phyloP scores from a whole-genome alignment of 2,888 invertebrate species.

The Saturnia japonica region DNA sequence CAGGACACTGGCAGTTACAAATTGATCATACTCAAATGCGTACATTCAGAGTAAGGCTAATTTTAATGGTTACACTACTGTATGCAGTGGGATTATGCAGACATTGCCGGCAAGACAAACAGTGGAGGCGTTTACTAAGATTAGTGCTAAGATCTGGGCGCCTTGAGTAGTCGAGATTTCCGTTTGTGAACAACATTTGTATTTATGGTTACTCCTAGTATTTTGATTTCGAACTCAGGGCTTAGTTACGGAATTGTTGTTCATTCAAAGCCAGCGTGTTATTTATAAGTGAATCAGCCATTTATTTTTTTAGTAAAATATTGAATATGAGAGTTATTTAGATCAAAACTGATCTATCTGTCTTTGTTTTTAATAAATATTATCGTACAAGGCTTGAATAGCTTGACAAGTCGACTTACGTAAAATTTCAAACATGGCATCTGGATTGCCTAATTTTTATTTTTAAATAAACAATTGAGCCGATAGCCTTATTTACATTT shows the following conservation, averaged over 20 bases:
- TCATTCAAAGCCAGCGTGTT: not conserved
- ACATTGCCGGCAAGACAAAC: conserved; percentile 75
- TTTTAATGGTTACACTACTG: conserved; percentile 62
- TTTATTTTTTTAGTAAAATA: not conserved
- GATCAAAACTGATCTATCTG: too few species aligned
- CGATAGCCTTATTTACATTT: too few species aligned
- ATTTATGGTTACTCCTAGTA: conserved; percentile 40
- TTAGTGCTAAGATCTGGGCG: conserved; percentile 66
- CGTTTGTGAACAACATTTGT: conserved; percentile 60
- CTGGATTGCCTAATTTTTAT: too few species aligned
- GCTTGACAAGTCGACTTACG: too few species aligned
- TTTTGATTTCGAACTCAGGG: conserved; percentile 25
- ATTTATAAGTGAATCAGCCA: not conserved
- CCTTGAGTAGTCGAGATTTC: conserved; percentile 62
- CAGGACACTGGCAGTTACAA: conserved; percentile 64
- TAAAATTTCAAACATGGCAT: too few species aligned
- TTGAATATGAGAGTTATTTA: not conserved
- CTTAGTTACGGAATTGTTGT: conserved; percentile 22
- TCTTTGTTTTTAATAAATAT: too few species aligned
- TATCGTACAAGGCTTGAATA: too few species aligned
- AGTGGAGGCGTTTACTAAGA: conserved; percentile 67
- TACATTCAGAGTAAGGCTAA: conserved; percentile 46
- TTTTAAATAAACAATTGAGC: too few species aligned
- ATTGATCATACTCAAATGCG: conserved; percentile 68
- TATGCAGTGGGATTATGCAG: conserved; percentile 69